phyloP scores from a whole-genome alignment of 2,113 vertebrate genomes.

The Passer domesticus region DNA sequence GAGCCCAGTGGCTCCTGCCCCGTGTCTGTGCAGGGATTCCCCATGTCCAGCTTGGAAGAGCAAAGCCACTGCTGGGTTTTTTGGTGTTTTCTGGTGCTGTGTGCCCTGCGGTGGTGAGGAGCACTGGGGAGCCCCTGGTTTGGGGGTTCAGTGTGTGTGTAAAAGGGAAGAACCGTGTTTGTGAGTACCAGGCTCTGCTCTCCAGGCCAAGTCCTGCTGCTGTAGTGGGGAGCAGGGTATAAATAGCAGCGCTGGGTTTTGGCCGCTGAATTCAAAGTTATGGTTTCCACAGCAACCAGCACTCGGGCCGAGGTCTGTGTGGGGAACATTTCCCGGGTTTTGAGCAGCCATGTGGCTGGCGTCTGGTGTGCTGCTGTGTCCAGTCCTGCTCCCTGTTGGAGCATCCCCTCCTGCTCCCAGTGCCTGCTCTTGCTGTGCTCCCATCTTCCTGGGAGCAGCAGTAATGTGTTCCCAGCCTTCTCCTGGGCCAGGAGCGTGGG shows the following conservation, averaged over 20 bases:
- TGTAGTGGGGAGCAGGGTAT: constrained; percentile 11
- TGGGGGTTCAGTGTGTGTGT: neutral
- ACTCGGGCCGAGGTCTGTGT: neutral
- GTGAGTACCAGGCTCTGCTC: neutral
- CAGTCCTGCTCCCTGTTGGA: neutral
- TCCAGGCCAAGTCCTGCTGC: neutral
- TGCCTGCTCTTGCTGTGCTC: neutral
- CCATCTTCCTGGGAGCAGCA: neutral
- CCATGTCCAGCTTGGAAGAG: neutral
- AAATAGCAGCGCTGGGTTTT: constrained; percentile 51
- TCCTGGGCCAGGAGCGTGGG: neutral
- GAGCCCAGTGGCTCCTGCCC: neutral
- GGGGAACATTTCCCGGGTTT: neutral
- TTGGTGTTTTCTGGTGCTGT: neutral
- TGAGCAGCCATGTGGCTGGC: neutral
- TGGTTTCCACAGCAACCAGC: constrained; percentile 69
- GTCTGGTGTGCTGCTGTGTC: neutral
- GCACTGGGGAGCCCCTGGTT: neutral
- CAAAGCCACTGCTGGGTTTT: neutral
- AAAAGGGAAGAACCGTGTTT: rapidly evolving
- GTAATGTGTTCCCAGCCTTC: neutral
- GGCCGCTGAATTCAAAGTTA: constrained; percentile 66
- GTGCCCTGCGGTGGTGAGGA: neutral
- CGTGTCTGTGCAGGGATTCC: neutral
- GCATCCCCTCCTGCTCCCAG: neutral